phyloP scores from a whole-genome alignment of 2,797 vertebrate species.

The Poecilia wingei region DNA sequence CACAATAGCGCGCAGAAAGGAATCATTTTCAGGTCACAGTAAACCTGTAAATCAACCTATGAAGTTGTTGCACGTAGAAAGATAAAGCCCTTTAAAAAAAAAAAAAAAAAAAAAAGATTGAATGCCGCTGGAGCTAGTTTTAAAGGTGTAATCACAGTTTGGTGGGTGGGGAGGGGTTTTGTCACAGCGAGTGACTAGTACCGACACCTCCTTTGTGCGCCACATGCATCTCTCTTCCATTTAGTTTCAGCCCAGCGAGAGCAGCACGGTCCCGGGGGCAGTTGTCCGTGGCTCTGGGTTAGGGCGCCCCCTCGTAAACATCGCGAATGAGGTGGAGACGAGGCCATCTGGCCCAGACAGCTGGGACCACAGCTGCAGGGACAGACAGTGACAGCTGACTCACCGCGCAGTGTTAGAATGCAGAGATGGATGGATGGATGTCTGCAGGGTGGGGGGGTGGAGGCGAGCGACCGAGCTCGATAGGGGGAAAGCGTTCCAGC shows the following conservation, averaged over 20 bases:
- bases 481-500: conserved; percentile 14
- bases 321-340: conserved; percentile 58
- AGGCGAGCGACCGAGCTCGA: conserved; percentile 18
- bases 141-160: conserved; percentile 19
- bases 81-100: conserved; percentile 19
- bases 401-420: conserved; percentile 48
- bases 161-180: conserved; percentile 10
- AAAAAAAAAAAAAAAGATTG: conserved; percentile 4
- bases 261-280: conserved; percentile 22
- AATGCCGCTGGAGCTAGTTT: conserved; percentile 23
- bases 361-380: conserved; percentile 79
- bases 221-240: conserved; percentile 26
- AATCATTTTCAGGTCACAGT: conserved; percentile 43
- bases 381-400: conserved; percentile 72
- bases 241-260: conserved; percentile 43
- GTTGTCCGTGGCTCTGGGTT: conserved; percentile 50
- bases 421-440: conserved; percentile 65
- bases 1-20: conserved; percentile 60
- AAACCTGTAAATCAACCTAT: conserved; percentile 63
- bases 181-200: conserved; percentile 17
- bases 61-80: conserved; percentile 35
- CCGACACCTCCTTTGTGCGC: conserved; percentile 11
- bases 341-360: conserved; percentile 75
- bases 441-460: conserved; percentile 35
- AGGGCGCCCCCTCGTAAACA: conserved; percentile 45